These are phyloP conservation scores for Myoxocephalus aenaeus DNA, from an alignment of 2,797 vertebrate species.

Conservation along the genomic window DNA sequence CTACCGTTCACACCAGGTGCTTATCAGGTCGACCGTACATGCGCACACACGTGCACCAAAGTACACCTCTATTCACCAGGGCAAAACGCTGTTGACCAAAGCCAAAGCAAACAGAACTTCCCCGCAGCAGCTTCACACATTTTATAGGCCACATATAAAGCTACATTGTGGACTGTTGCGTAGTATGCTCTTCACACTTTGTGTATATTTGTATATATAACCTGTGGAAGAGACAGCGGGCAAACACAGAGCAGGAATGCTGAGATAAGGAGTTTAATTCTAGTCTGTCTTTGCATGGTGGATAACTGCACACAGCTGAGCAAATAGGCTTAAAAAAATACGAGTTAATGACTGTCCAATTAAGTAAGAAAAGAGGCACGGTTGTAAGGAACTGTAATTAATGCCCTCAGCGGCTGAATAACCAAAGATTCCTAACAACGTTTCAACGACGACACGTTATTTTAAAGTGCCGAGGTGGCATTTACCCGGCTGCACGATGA, in stretches of 20 bases:
- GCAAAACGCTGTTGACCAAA: neutral
- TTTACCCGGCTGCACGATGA: constrained; percentile 96
- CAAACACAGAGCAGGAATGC: constrained; percentile 1
- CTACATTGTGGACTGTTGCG: neutral
- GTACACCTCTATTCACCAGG: neutral
- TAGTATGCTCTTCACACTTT: constrained; percentile 1
- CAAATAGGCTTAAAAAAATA: neutral
- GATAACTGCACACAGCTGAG: constrained; percentile 3
- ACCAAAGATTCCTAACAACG: neutral
- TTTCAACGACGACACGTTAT: neutral
- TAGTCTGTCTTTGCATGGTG: neutral
- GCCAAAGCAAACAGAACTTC: constrained; percentile 1
- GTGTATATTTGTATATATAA: neutral
- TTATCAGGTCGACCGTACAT: constrained; percentile 15
- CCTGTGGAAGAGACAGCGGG: neutral
- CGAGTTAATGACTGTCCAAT: neutral
- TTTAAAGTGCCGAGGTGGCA: neutral
- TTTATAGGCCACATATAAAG: neutral
- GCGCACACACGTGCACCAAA: neutral
- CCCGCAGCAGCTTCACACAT: neutral
- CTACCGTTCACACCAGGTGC: neutral
- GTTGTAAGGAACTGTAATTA: neutral
- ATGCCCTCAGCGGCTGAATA: neutral
- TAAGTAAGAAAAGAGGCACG: neutral
- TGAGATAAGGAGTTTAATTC: neutral